Evolutionary conservation across 2,888 invertebrate genomes (phyloP).

Genomic region (Carterocephalus palaemon): DNA sequence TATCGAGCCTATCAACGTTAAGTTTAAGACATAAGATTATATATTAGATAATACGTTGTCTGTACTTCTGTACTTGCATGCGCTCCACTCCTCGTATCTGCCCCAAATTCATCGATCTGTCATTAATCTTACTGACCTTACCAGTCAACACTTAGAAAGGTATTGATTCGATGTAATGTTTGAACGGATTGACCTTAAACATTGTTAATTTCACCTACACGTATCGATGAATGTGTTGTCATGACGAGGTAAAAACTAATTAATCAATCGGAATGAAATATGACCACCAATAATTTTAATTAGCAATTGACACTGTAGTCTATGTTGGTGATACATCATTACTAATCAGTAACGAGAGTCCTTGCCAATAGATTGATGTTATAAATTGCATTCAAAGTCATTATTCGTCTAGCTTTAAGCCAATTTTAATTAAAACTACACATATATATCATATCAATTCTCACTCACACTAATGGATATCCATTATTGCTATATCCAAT

Average conservation of each 20-base stretch:
- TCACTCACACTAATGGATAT: constrained; percentile 2
- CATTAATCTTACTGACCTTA: constrained; percentile 36
- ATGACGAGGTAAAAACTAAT: background rate
- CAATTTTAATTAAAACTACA: background rate
- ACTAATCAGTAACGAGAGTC: background rate
- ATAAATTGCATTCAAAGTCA: background rate
- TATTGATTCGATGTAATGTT: constrained; percentile 32
- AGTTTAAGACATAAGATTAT: no score
- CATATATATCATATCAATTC: background rate
- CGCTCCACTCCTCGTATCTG: constrained; percentile 7
- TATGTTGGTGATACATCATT: no score
- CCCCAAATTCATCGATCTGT: constrained; percentile 31
- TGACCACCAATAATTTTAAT: background rate
- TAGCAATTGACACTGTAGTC: background rate
- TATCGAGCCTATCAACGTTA: no score
- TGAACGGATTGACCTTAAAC: constrained; percentile 33
- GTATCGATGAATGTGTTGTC: constrained; percentile 1
- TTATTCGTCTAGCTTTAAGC: background rate
- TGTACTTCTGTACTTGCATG: no score
- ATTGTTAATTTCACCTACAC: constrained; percentile 30
- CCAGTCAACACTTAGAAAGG: constrained; percentile 35
- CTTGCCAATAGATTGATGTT: background rate
- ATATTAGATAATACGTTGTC: background rate
- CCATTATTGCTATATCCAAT: constrained; percentile 5
- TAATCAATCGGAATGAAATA: background rate